A percentile compares a stretch with the other conserved stretches of the same genome.
These are phyloP conservation scores for Cosmorhoe ocellata DNA, from an alignment of 2,888 invertebrate genomes.

Conservation along the genomic window DNA sequence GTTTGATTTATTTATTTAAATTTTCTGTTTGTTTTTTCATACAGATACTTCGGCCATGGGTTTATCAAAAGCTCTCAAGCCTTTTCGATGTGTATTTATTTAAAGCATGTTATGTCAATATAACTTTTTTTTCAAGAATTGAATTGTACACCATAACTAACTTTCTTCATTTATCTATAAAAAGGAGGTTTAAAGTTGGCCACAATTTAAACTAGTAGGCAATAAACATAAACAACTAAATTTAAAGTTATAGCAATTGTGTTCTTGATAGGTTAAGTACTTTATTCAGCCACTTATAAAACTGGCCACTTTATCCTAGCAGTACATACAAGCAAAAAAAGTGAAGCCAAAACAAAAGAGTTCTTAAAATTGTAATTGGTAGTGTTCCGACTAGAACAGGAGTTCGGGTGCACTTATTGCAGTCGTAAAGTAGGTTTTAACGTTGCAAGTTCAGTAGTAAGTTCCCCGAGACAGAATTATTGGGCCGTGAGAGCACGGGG, in stretches of 20 bases:
- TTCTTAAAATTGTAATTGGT: slow-evolving; percentile 26
- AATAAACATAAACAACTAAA: too few species aligned
- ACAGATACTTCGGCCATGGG: neutral
- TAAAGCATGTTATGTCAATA: too few species aligned
- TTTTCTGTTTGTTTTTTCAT: slow-evolving; percentile 1
- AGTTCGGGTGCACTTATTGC: slow-evolving; percentile 52
- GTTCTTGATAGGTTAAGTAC: too few species aligned
- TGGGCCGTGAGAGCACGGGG: slow-evolving; percentile 34
- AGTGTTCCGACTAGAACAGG: slow-evolving; percentile 30
- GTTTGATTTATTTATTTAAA: slow-evolving; percentile 10
- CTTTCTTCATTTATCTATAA: too few species aligned
- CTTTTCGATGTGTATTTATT: too few species aligned
- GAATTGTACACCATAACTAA: too few species aligned
- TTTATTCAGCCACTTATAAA: neutral
- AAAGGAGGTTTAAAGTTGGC: too few species aligned
- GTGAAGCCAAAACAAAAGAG: slow-evolving; percentile 1
- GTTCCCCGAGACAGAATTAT: slow-evolving; percentile 53
- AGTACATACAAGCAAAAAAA: neutral
- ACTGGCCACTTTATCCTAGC: neutral
- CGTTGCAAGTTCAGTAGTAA: slow-evolving; percentile 51
- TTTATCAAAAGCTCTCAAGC: too few species aligned
- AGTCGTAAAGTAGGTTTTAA: slow-evolving; percentile 56
- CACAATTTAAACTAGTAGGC: too few species aligned
- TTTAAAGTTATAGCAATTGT: too few species aligned
- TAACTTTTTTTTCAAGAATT: too few species aligned